Conservation (phyloP, 1,140 invertebrate species). For the Aphaenogaster rudis region DNA sequence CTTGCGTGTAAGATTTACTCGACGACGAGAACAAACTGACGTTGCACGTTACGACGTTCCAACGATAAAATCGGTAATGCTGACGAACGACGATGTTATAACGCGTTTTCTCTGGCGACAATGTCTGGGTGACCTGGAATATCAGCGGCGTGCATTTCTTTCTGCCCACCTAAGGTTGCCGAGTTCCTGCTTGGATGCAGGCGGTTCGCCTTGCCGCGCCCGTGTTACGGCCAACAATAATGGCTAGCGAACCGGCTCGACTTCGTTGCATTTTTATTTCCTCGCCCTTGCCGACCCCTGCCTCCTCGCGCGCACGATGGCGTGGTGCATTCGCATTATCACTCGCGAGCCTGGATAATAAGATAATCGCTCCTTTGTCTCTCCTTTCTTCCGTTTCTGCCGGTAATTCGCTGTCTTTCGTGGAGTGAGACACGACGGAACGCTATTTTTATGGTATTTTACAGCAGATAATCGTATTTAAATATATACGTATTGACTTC, state of each 20-base stretch:
- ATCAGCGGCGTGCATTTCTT: conserved; percentile 73
- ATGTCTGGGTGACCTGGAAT: conserved; percentile 58
- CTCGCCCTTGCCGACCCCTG: conserved; percentile 32
- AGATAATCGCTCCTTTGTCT: conserved; percentile 72
- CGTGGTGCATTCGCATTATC: conserved; percentile 45
- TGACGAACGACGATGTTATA: background rate
- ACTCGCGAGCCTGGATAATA: conserved; percentile 67
- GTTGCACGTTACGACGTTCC: background rate
- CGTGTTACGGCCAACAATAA: conserved; percentile 54
- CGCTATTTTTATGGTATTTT: background rate
- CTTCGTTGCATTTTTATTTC: conserved; percentile 66
- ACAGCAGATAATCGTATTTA: background rate
- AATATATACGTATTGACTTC: background rate
- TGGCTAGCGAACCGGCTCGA: conserved; percentile 37
- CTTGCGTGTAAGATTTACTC: background rate
- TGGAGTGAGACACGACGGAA: background rate
- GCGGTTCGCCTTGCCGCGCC: conserved; percentile 77
- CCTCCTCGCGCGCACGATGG: conserved; percentile 2
- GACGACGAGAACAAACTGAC: background rate
- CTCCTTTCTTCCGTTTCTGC: conserved; percentile 42
- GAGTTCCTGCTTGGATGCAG: conserved; percentile 75
- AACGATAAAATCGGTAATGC: background rate
- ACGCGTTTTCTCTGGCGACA: conserved; percentile 60
- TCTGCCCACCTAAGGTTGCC: conserved; percentile 69
- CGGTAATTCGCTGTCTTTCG: background rate